Base-by-base conservation (phyloP, 2,797 vertebrate species). In the Squalus acanthias region DNA sequence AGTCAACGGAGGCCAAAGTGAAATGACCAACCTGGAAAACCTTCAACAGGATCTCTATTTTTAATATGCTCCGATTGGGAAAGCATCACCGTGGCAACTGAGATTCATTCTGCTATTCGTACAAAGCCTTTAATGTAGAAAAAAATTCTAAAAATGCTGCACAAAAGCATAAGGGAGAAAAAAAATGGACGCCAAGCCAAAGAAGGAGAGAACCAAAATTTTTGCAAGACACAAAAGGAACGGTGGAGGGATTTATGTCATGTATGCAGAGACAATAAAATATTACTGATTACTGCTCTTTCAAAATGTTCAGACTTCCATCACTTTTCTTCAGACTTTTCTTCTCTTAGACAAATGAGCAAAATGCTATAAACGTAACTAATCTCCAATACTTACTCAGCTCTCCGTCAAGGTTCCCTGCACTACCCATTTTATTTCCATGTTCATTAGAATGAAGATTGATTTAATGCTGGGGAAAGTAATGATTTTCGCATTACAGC, bases 361-460 rank as follows among this genome's bases (percentile, higher is more conserved):
- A 91, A 60, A 91, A 91, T 6, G 57, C 88, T 91, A n/a, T 91
- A 91, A 91, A 91, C 9, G 6, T 92, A 89, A 92, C 57, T 92
- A n/a, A 92, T 65, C 60, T 39, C 89, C 60, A 92, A 20, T n/a
- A 92, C 60, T 17, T 60, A 33, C 89, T 63, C 12, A 65, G 13
- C 63, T 92, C 33, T 92, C 89, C 17, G 89, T 92, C 60, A 92
- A 92, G 57, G 29, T 65, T 92, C 60, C 17, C 89, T 92, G 60
- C 89, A 92, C 26, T 1, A 70, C 20, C 57, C n/a, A 69, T 26
- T 95, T 70, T 50, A 95, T 95, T 72, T 72, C 24, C 39, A 50
- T 72, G 92, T 94, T 94, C 92, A 94, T 70, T 70, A 69, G 65
- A 67, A 94, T 70, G 93, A 70, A 72, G 24, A 72, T 72, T 46